phyloP scores from a whole-genome alignment of 2,113 vertebrate genomes.

The Aegithalos caudatus region DNA sequence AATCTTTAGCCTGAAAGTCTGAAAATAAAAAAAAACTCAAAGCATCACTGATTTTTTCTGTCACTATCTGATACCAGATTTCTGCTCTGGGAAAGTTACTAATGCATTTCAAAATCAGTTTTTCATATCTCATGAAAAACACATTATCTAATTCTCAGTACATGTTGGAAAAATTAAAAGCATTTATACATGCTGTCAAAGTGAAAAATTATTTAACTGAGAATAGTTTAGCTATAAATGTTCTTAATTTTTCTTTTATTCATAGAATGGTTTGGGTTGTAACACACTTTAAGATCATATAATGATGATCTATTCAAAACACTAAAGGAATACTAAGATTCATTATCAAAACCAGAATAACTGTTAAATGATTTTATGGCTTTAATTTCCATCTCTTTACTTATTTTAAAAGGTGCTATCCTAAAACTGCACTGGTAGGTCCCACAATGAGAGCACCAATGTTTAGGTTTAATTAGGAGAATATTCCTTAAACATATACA shows the following conservation, averaged over 20 bases:
- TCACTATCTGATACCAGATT: background rate
- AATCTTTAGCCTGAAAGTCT: background rate
- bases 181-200: background rate
- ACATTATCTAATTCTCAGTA: background rate
- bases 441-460: background rate
- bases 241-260: background rate
- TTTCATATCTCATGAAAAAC: background rate
- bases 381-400: background rate
- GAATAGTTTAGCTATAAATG: background rate
- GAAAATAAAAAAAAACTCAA: background rate
- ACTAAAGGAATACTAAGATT: background rate
- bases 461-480: background rate
- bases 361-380: background rate
- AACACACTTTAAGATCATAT: background rate
- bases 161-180: background rate
- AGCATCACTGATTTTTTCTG: background rate
- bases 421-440: background rate
- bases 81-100: background rate
- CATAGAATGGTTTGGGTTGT: background rate
- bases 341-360: background rate
- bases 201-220: background rate
- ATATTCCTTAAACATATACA: background rate
- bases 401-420: background rate
- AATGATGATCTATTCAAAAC: background rate
- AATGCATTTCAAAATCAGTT: background rate